Conservation (phyloP, 2,888 invertebrate species). For the Agrotis exclamationis region DNA sequence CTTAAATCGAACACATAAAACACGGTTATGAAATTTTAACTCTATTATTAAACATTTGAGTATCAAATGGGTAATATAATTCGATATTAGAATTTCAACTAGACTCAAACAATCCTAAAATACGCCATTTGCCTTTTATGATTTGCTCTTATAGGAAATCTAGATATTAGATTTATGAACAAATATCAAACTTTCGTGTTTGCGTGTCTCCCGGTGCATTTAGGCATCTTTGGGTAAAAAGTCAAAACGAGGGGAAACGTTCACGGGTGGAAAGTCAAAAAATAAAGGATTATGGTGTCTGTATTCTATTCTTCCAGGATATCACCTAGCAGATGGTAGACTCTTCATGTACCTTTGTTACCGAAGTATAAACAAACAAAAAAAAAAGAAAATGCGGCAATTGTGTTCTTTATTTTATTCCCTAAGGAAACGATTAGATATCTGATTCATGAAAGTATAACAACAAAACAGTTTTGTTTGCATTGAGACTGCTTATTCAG, state of each 20-base stretch:
- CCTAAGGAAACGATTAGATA: slow-evolving; percentile 11
- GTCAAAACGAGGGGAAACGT: too few species aligned
- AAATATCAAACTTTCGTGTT: slow-evolving; percentile 31
- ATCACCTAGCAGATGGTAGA: too few species aligned
- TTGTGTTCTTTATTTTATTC: slow-evolving; percentile 6
- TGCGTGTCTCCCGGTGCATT: not conserved
- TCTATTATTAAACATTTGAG: not conserved
- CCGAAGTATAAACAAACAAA: too few species aligned
- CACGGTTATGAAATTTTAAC: too few species aligned
- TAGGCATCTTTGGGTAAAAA: too few species aligned
- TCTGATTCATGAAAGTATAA: slow-evolving; percentile 32
- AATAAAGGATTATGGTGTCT: too few species aligned
- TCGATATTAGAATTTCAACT: not conserved
- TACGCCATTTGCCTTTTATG: slow-evolving; percentile 11
- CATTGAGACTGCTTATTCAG: slow-evolving; percentile 19
- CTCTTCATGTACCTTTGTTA: too few species aligned
- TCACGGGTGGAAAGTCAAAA: too few species aligned
- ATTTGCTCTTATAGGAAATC: slow-evolving; percentile 2
- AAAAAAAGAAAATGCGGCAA: not conserved
- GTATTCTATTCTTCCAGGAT: too few species aligned
- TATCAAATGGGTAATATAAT: not conserved
- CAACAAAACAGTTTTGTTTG: slow-evolving; percentile 48
- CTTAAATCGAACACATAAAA: too few species aligned
- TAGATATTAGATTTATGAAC: slow-evolving; percentile 26
- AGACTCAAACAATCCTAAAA: not conserved